Percentiles rank a stretch among this genome's conserved stretches.
phyloP scores from a whole-genome alignment of 2,888 invertebrate genomes.

The Ormyrus thymus region DNA sequence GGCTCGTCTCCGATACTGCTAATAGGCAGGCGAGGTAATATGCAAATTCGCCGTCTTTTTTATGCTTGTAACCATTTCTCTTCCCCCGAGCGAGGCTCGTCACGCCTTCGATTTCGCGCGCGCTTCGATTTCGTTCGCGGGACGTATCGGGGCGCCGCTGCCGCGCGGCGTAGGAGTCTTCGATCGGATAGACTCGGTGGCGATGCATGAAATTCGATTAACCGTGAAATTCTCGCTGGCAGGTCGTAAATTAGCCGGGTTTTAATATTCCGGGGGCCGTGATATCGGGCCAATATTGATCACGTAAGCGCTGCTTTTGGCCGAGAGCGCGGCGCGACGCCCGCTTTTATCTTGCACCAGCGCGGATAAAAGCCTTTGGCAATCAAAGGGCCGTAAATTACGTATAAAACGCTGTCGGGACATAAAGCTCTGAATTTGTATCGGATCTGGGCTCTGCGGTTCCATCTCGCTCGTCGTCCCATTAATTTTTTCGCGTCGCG shows the following conservation, averaged over 20 bases:
- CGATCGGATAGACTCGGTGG: slow-evolving; percentile 13
- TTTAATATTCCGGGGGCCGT: slow-evolving; percentile 51
- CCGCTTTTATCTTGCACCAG: slow-evolving; percentile 47
- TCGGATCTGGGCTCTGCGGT: slow-evolving; percentile 20
- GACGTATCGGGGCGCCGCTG: slow-evolving; percentile 2
- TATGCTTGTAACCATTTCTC: background rate
- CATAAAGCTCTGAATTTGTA: slow-evolving; percentile 46
- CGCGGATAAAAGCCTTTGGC: slow-evolving; percentile 55
- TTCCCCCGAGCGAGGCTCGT: background rate
- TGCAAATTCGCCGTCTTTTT: slow-evolving; percentile 27
- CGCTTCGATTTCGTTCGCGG: background rate
- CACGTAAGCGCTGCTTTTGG: slow-evolving; percentile 51
- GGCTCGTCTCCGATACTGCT: background rate
- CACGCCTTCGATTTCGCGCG: background rate
- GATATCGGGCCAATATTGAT: slow-evolving; percentile 53
- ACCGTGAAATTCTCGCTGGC: slow-evolving; percentile 47
- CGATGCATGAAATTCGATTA: slow-evolving; percentile 53
- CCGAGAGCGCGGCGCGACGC: background rate
- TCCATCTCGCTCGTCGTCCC: slow-evolving; percentile 21
- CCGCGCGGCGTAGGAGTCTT: slow-evolving; percentile 2
- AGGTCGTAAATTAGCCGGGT: slow-evolving; percentile 49
- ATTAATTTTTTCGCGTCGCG: slow-evolving; percentile 45
- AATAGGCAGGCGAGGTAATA: slow-evolving; percentile 24
- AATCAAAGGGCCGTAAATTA: slow-evolving; percentile 55
- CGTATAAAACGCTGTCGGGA: slow-evolving; percentile 43